A percentile compares a stretch with the other conserved stretches of the same genome.
These are phyloP conservation scores for Paratrypauchen microcephalus DNA, from an alignment of 2,797 vertebrate species.

Conservation along the genomic window DNA sequence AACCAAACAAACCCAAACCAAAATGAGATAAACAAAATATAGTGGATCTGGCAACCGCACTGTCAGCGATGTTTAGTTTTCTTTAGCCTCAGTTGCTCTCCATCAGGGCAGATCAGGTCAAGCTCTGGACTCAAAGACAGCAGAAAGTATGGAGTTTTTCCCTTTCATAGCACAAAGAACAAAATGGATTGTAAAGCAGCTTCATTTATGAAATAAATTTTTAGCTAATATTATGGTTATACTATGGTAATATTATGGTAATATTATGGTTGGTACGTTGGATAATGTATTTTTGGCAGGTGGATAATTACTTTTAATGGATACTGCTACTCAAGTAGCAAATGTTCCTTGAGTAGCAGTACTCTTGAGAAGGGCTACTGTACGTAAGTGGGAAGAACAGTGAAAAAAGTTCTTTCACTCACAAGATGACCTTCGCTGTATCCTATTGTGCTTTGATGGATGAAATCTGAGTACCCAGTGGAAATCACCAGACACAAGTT, in stretches of 20 bases:
- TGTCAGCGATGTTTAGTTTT: neutral
- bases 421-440: neutral
- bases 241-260: too few species aligned
- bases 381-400: too few species aligned
- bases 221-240: too few species aligned
- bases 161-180: constrained; percentile 2
- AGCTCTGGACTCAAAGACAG: neutral
- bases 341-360: too few species aligned
- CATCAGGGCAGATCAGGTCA: neutral
- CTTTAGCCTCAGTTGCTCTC: neutral
- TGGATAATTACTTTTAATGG: too few species aligned
- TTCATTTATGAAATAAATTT: too few species aligned
- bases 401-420: too few species aligned
- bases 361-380: too few species aligned
- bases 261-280: too few species aligned
- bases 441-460: neutral
- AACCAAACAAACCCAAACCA: neutral
- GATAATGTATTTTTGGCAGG: too few species aligned
- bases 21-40: constrained; percentile 1
- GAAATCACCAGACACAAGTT: neutral
- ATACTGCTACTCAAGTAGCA: too few species aligned
- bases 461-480: neutral
- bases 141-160: neutral
- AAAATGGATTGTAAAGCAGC: neutral
- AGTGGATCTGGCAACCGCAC: neutral